Evolutionary conservation across 2,888 invertebrate species (phyloP), one percentile per base, ranked within the genome.

Genomic region (Odontothrips loti): DNA sequence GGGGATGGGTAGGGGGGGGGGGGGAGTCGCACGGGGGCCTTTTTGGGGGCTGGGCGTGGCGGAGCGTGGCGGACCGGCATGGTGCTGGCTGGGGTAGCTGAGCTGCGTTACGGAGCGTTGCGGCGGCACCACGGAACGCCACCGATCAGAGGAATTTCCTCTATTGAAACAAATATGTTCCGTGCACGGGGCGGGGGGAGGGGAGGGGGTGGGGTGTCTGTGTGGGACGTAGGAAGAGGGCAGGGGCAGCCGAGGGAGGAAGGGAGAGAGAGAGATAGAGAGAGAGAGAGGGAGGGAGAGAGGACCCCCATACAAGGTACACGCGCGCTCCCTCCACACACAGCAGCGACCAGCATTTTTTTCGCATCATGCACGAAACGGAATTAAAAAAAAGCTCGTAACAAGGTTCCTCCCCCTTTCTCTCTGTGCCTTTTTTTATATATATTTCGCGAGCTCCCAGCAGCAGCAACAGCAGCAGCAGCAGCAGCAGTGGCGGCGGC

Each of bases 91-190:
- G 20, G 17, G 58, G 58, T 43, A 43, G 34, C 34, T 43, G 34
- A 43, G 34, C 58, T 58, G 58, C 34, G 34, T 58, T 20, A 58
- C 58, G 58, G 58, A 58, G n/a, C 17, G 58, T 43, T 43, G 34
- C 34, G 34, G 34, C 34, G 34, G 34, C 34, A 43, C 34, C 34
- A 43, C 34, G 34, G 20, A 58, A 58, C 68, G 23, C 68, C 68
- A 23, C 68, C 68, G 68, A 68, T 68, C 68, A 68, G 68, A 68
- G 68, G 68, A 68, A 68, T 68, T 68, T 68, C 68, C 68, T 23
- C 68, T 68, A 68, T 68, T 68, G 68, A 68, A 68, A 68, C 68
- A 68, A 68, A 68, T 68, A 68, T 68, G 68, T 68, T 68, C 68
- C 68, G 63, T 63, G 63, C 63, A 63, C 63, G 23, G 68, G 3